phyloP scores from a whole-genome alignment of 2,113 vertebrate species.

The Pandion haliaetus region DNA sequence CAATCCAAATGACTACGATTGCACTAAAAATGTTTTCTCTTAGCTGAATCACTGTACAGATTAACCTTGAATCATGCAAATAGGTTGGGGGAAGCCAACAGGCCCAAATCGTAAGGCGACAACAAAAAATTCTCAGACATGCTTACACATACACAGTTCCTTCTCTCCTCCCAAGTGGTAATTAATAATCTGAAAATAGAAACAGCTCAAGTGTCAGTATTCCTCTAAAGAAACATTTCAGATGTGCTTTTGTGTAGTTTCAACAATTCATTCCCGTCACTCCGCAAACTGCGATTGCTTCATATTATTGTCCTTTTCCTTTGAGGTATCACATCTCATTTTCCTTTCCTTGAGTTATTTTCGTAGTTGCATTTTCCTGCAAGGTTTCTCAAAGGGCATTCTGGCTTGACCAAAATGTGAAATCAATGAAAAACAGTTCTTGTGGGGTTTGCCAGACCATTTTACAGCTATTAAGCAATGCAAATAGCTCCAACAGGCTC shows the following conservation, averaged over 20 bases:
- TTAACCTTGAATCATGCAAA: neutral
- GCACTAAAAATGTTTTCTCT: neutral
- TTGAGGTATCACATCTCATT: neutral
- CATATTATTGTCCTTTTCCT: neutral
- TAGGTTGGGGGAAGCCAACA: rapidly evolving
- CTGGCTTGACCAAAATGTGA: neutral
- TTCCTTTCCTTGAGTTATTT: neutral
- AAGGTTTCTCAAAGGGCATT: neutral
- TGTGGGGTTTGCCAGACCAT: neutral
- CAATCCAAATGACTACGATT: neutral
- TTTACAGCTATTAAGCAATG: neutral
- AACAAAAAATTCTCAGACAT: neutral
- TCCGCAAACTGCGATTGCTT: neutral
- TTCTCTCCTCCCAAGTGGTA: neutral
- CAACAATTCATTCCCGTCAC: neutral
- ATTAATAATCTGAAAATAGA: neutral
- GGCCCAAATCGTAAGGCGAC: neutral
- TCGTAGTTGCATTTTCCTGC: neutral
- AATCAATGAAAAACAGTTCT: neutral
- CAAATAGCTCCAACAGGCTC: neutral
- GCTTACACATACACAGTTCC: neutral
- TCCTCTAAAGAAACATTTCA: neutral
- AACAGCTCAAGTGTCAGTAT: neutral
- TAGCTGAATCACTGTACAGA: rapidly evolving
- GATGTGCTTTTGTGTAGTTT: neutral